Evolutionary conservation across 2,888 invertebrate genomes (phyloP).

Genomic region (Parascotia fuliginaria): DNA sequence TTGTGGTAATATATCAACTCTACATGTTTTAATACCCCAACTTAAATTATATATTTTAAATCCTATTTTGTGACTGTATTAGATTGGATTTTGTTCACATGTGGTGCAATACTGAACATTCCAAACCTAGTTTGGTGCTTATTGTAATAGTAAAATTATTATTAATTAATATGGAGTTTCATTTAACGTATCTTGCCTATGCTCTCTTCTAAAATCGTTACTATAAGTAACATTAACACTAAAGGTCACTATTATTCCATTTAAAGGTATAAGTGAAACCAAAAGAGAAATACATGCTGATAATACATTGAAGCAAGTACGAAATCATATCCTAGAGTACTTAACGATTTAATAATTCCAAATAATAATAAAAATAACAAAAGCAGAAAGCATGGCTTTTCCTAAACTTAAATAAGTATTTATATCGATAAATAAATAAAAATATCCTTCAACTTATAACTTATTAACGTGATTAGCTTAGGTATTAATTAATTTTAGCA

Average conservation of each 20-base stretch:
- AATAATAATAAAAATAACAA: constrained; percentile 36
- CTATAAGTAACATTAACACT: constrained; percentile 43
- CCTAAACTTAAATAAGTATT: constrained; percentile 61
- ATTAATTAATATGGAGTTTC: constrained; percentile 71
- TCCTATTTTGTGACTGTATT: constrained; percentile 58
- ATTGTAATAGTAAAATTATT: constrained; percentile 80
- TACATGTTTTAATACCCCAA: constrained; percentile 44
- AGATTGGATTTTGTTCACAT: constrained; percentile 71
- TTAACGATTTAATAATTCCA: constrained; percentile 40
- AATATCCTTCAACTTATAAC: constrained; percentile 63
- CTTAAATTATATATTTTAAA: constrained; percentile 32
- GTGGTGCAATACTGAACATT: constrained; percentile 84
- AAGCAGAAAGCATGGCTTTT: constrained; percentile 57
- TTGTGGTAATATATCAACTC: constrained; percentile 49
- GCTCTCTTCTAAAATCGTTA: constrained; percentile 55
- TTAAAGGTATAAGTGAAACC: constrained; percentile 18
- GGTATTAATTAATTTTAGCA: constrained; percentile 56
- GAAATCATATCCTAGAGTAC: constrained; percentile 49
- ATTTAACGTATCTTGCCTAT: constrained; percentile 67
- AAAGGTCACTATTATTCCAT: constrained; percentile 78
- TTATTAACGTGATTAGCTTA: constrained; percentile 69
- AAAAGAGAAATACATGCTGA: constrained; percentile 21
- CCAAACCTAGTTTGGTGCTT: constrained; percentile 85
- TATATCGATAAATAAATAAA: constrained; percentile 57
- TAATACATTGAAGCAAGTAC: constrained; percentile 22